These are phyloP conservation scores for Apteryx mantelli DNA, from an alignment of 2,113 vertebrate genomes.

Conservation along the genomic window DNA sequence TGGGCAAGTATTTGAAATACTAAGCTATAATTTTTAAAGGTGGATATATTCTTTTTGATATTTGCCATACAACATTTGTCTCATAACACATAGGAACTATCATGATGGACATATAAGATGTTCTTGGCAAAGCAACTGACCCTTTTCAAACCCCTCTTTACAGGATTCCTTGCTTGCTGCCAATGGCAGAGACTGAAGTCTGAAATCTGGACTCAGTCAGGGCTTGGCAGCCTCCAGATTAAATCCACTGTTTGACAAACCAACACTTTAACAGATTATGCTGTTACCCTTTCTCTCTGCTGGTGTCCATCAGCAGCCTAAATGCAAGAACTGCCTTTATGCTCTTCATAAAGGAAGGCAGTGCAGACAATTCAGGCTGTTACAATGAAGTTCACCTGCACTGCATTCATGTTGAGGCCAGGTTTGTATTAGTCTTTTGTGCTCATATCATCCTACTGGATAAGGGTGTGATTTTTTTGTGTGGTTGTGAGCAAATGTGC, in stretches of 20 bases:
- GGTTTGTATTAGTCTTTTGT: neutral
- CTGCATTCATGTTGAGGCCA: neutral
- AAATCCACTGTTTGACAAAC: neutral
- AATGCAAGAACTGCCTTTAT: neutral
- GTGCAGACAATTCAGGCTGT: neutral
- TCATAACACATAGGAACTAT: neutral
- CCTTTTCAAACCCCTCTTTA: neutral
- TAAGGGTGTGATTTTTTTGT: neutral
- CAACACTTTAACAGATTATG: neutral
- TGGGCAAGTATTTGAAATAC: neutral
- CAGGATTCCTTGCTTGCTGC: neutral
- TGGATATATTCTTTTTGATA: neutral
- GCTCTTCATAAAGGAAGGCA: neutral
- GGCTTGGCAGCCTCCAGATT: neutral
- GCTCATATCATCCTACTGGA: neutral
- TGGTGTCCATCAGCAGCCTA: neutral
- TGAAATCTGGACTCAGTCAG: neutral
- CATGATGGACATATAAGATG: rapidly evolving
- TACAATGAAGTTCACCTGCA: neutral
- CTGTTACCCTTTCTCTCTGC: neutral
- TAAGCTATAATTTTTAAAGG: neutral
- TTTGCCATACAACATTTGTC: neutral
- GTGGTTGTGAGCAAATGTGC: rapidly evolving
- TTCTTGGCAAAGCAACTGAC: neutral
- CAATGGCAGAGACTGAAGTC: neutral